Conservation (phyloP, 2,797 vertebrate species). For the Eulemur mongoz region DNA sequence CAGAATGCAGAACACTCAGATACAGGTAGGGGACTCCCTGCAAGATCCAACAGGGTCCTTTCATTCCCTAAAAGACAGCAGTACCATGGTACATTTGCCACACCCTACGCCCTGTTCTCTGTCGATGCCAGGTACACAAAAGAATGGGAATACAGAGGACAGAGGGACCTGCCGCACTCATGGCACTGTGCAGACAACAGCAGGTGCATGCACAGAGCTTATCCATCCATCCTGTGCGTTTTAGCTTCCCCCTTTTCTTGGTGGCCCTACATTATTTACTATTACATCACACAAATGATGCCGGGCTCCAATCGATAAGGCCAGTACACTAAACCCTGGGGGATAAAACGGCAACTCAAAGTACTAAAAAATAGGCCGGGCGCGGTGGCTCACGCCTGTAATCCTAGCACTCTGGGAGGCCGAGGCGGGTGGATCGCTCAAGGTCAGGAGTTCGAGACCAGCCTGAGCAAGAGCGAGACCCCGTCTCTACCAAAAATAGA, state of each 20-base stretch:
- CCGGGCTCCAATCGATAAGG: too few species aligned
- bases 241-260: background rate
- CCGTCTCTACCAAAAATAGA: too few species aligned
- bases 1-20: background rate
- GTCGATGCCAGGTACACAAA: background rate
- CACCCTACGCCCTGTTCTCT: background rate
- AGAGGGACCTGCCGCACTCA: background rate
- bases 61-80: background rate
- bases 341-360: background rate
- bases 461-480: too few species aligned
- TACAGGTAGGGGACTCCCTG: background rate
- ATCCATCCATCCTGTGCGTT: too few species aligned
- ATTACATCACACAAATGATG: background rate
- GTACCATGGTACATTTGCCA: too few species aligned
- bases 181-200: background rate
- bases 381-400: too few species aligned
- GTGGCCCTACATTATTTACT: background rate
- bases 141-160: background rate
- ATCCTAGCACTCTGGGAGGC: too few species aligned
- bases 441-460: too few species aligned
- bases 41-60: background rate
- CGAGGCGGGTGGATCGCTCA: too few species aligned
- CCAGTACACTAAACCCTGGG: background rate
- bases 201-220: fast-evolving
- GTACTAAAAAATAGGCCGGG: too few species aligned